Conservation (phyloP, 92 coral and sea anemone genomes). For the Metridium senile region DNA sequence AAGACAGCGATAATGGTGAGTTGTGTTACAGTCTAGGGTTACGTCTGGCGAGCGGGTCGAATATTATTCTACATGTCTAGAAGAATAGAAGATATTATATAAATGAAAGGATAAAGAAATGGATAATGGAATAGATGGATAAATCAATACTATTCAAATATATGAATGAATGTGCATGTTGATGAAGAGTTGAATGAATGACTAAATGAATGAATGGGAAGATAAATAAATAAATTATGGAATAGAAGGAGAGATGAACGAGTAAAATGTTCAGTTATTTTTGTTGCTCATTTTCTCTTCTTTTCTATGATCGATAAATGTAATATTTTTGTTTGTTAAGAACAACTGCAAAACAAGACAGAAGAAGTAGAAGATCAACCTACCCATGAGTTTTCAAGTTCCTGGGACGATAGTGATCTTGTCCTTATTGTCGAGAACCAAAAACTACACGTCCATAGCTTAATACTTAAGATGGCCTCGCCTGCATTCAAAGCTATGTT, state of each 20-base stretch:
- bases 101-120: no score
- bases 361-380: background rate
- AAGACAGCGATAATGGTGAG: background rate
- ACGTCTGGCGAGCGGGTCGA: background rate
- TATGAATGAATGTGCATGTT: no score
- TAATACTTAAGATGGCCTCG: background rate
- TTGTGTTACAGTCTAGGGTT: background rate
- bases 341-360: background rate
- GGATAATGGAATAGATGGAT: no score
- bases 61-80: background rate
- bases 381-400: conserved; percentile 31
- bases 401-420: conserved; percentile 52
- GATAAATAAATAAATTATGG: no score
- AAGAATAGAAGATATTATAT: no score
- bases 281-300: background rate
- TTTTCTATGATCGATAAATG: no score
- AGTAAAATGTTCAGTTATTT: no score
- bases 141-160: no score
- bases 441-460: background rate
- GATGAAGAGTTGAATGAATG: no score
- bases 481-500: background rate
- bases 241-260: no score
- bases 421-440: background rate
- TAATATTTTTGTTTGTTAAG: background rate
- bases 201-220: no score